These are phyloP conservation scores for Hydrolagus affinis DNA, from an alignment of 2,113 vertebrate genomes.

Conservation along the genomic window DNA sequence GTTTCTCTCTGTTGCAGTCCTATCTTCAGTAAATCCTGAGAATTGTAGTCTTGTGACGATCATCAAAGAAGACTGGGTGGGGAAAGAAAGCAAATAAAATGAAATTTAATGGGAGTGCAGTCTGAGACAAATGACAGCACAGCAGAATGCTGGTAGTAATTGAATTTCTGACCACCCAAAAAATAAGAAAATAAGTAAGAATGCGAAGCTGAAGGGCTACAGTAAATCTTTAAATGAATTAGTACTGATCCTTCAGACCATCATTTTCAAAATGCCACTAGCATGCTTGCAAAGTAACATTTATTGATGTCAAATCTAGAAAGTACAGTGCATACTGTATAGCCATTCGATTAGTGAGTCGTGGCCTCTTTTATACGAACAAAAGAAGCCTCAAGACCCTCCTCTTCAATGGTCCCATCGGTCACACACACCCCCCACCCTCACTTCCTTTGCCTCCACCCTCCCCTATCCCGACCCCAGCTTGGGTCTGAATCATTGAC, in stretches of 20 bases:
- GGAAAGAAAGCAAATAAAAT: neutral
- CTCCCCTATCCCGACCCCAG: too few species aligned
- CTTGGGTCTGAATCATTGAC: too few species aligned
- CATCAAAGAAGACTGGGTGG: neutral
- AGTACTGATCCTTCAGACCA: neutral
- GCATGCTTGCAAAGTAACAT: neutral
- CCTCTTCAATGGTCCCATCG: too few species aligned
- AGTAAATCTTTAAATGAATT: neutral
- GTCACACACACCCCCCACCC: too few species aligned
- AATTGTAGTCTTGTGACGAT: neutral
- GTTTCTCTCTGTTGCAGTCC: neutral
- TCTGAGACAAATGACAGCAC: neutral
- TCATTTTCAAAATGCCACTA: constrained; percentile 7
- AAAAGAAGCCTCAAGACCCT: too few species aligned
- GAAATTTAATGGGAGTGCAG: neutral
- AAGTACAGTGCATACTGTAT: too few species aligned
- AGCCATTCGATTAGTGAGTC: too few species aligned
- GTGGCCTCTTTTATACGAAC: too few species aligned
- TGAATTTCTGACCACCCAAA: neutral
- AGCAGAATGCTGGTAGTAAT: neutral
- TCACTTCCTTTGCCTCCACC: too few species aligned
- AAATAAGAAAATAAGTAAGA: neutral
- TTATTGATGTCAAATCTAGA: neutral
- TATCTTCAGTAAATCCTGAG: neutral
- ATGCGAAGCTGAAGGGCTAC: too few species aligned